Evolutionary conservation across 2,888 invertebrate species (phyloP), one percentile per base, ranked within the genome.

Genomic region (Linyphia triangularis): DNA sequence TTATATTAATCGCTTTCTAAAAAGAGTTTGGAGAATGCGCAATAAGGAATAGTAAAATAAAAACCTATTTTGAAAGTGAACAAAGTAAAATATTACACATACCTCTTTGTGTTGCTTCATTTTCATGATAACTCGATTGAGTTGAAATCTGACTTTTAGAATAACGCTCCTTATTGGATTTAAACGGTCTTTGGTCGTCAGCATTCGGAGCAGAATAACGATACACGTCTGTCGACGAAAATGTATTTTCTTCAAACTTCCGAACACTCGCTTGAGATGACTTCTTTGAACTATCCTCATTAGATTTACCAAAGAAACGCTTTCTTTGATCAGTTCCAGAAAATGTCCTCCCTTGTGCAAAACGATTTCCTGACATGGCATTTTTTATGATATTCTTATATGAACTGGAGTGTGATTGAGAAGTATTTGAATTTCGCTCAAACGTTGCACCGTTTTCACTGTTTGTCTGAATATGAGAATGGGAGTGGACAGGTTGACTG

Each of bases 31-130:
- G n/a, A n/a, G n/a, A n/a, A 40, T 13, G 13, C 9, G 13, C 13
- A 40, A 1, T 40, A 40, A 40, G 13, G 0, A 40, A 1, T 40
- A 40, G 7, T 10, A 40, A 40, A 40, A 40, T n/a, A n/a, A n/a
- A n/a, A n/a, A n/a, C n/a, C 22, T n/a, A n/a, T n/a, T n/a, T n/a
- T n/a, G n/a, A n/a, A n/a, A n/a, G n/a, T n/a, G n/a, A n/a, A n/a
- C n/a, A n/a, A 28, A 63, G n/a, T 13, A 51, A 43, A 51, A 51
- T 16, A 1, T n/a, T 16, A 59, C 3, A 72, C 19, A 24, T 65
- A 88, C 86, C 86, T 81, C 86, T 81, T 67, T 88, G 86, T 57
- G 65, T 88, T 26, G 81, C 81, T 26, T 78, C 24, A 26, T 63
- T 61, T 40, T 72, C 70, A 13, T 59, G 51, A 10, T 28, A 1